phyloP scores from a whole-genome alignment of 2,888 invertebrate genomes.

The Agrochola lota region DNA sequence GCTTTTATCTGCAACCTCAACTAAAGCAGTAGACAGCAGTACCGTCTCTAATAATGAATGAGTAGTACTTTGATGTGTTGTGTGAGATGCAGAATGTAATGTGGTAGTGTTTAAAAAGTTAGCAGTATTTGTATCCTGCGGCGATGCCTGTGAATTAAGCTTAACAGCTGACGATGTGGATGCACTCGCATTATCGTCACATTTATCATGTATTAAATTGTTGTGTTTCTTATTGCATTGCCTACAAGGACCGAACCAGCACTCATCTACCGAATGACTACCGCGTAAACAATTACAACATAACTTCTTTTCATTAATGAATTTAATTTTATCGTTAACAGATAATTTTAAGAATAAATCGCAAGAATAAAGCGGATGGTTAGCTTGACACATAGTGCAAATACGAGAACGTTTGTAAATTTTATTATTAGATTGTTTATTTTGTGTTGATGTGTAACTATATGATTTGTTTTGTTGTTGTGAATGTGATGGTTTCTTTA shows the following conservation, averaged over 20 bases:
- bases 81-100: no score
- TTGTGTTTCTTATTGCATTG: neutral
- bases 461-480: neutral
- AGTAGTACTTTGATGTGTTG: no score
- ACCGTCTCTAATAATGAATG: no score
- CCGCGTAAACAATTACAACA: neutral
- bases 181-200: no score
- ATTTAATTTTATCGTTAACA: neutral
- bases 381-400: neutral
- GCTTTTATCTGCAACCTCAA: no score
- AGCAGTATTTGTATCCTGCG: no score
- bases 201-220: no score
- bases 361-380: slow-evolving; percentile 1
- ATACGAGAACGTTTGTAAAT: neutral
- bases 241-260: neutral
- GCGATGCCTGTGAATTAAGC: neutral
- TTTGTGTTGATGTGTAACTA: no score
- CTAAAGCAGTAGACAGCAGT: no score
- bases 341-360: neutral
- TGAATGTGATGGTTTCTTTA: neutral
- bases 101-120: no score
- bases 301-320: neutral
- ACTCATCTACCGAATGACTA: neutral
- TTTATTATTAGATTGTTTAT: no score
- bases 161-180: neutral